Conservation (phyloP, 2,797 vertebrate species). For the Anniella stebbinsi region DNA sequence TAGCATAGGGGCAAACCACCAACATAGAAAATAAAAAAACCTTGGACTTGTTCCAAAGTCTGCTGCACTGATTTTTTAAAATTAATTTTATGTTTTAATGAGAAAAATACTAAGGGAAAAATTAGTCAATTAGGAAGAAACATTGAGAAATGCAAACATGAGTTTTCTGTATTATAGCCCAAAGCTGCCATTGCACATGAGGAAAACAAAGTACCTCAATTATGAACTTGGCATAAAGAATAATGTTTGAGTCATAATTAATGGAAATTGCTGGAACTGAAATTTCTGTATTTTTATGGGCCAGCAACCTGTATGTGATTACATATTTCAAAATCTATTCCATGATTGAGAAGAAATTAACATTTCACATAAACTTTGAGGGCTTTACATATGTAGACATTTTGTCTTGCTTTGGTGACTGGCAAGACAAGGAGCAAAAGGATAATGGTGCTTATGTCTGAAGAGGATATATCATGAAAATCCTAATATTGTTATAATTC, state of each 20-base stretch:
- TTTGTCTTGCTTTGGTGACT: slow-evolving; percentile 39
- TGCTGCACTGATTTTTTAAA: slow-evolving; percentile 20
- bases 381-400: slow-evolving; percentile 39
- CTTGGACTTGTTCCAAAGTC: slow-evolving; percentile 9
- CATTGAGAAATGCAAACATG: slow-evolving; percentile 54
- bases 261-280: slow-evolving; percentile 50
- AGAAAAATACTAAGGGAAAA: slow-evolving; percentile 59
- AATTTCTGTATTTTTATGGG: slow-evolving; percentile 61
- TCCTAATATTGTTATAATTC: slow-evolving; percentile 54
- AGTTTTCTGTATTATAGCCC: slow-evolving; percentile 51
- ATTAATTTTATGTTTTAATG: slow-evolving; percentile 25
- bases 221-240: slow-evolving; percentile 69
- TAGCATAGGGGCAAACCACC: slow-evolving; percentile 11
- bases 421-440: slow-evolving; percentile 33
- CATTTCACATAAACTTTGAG: slow-evolving; percentile 33
- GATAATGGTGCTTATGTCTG: slow-evolving; percentile 22
- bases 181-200: slow-evolving; percentile 64
- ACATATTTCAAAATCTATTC: slow-evolving; percentile 48
- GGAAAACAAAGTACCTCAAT: slow-evolving; percentile 70
- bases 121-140: slow-evolving; percentile 65
- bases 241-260: slow-evolving; percentile 68
- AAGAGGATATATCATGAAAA: slow-evolving; percentile 56
- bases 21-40: not conserved
- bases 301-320: slow-evolving; percentile 63
- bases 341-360: slow-evolving; percentile 61